These are phyloP conservation scores for Lineus longissimus DNA, from an alignment of 1,140 invertebrate species.

Conservation along the genomic window DNA sequence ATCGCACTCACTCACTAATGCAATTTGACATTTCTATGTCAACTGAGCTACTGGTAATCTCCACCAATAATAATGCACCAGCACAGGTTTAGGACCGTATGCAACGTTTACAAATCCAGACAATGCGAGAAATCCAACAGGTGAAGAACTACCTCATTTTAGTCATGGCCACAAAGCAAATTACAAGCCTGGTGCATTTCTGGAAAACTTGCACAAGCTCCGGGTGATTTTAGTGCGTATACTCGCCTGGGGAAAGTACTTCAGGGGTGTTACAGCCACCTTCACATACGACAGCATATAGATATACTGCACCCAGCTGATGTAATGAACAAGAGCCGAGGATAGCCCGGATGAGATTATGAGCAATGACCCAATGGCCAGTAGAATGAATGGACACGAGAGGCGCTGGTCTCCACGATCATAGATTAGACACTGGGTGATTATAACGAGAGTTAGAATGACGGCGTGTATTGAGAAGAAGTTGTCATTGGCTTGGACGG, in stretches of 20 bases:
- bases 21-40: no score
- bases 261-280: constrained; percentile 1
- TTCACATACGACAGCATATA: constrained; percentile 4
- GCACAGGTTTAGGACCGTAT: no score
- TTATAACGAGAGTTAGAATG: not conserved
- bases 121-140: no score
- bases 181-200: no score
- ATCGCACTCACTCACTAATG: no score
- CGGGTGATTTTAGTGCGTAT: no score
- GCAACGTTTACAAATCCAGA: no score
- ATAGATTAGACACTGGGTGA: not conserved
- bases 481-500: constrained; percentile 5
- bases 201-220: no score
- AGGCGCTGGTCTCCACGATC: constrained; percentile 3
- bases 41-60: no score
- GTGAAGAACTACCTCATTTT: no score
- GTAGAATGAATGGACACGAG: not conserved
- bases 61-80: no score
- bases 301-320: not conserved
- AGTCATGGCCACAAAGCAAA: no score
- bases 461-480: constrained; percentile 6
- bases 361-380: not conserved
- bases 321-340: not conserved
- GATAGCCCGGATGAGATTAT: not conserved
- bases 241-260: not conserved